These are phyloP conservation scores for Pedetes capensis DNA, from an alignment of 2,113 vertebrate genomes.

Conservation along the genomic window DNA sequence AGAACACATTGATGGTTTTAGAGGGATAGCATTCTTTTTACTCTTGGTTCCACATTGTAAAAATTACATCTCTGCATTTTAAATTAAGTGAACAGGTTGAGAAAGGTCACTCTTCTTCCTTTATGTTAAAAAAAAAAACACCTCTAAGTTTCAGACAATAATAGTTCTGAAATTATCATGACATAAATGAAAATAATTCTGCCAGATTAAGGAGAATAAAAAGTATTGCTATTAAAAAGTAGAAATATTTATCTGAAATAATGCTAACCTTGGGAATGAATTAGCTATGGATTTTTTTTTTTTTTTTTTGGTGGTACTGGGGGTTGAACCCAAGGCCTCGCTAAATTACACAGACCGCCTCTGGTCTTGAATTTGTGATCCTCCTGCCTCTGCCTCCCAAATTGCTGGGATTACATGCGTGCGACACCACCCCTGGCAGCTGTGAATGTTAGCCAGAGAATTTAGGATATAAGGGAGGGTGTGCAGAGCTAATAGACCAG, in stretches of 20 bases:
- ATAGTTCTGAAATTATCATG: background rate
- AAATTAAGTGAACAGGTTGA: constrained; percentile 38
- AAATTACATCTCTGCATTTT: constrained; percentile 50
- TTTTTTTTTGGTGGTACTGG: no score
- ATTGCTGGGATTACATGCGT: no score
- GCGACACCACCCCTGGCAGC: no score
- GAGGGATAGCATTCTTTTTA: constrained; percentile 12
- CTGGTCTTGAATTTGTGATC: no score
- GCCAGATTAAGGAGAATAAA: background rate
- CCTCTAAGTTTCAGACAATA: constrained; percentile 36
- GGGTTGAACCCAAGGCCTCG: no score
- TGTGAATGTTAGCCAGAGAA: background rate
- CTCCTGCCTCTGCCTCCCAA: no score
- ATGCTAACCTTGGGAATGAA: background rate
- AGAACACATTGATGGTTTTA: background rate
- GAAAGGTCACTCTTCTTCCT: constrained; percentile 42
- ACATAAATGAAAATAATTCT: constrained; percentile 15
- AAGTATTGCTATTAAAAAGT: background rate
- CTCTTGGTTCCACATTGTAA: constrained; percentile 39
- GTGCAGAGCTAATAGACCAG: background rate
- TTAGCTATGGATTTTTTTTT: no score
- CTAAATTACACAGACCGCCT: no score
- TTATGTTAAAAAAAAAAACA: constrained; percentile 39
- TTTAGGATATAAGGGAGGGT: background rate
- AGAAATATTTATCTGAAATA: constrained; percentile 10